Conservation (phyloP, 2,888 invertebrate species). For the Meta bourneti region DNA sequence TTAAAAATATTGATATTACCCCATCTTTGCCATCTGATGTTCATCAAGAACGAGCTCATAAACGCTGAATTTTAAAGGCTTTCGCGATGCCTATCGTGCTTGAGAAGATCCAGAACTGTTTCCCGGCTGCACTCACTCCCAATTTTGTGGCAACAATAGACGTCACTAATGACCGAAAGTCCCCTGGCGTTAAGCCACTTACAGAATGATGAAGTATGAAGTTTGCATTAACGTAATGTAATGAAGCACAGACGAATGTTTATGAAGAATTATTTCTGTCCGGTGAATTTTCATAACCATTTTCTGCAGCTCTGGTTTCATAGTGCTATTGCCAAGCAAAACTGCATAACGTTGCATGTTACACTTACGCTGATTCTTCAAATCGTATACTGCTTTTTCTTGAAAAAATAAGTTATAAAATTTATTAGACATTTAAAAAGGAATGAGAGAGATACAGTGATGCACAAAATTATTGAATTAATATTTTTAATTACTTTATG, state of each 20-base stretch:
- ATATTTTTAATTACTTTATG: too few species aligned
- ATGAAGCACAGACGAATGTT: background rate
- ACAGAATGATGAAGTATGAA: conserved; percentile 8
- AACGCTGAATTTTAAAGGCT: conserved; percentile 8
- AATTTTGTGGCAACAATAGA: background rate
- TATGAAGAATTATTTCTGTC: conserved; percentile 24
- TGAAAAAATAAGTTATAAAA: too few species aligned
- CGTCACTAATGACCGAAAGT: background rate
- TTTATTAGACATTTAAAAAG: too few species aligned
- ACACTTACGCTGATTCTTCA: too few species aligned
- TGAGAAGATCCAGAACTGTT: conserved; percentile 5
- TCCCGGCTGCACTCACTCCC: background rate
- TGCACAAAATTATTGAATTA: too few species aligned
- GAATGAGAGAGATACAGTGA: too few species aligned
- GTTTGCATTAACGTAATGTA: background rate
- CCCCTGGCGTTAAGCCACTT: background rate
- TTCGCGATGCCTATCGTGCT: background rate
- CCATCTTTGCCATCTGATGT: background rate
- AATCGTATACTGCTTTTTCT: too few species aligned
- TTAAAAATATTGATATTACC: too few species aligned
- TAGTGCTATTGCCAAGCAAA: too few species aligned
- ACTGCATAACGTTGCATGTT: too few species aligned
- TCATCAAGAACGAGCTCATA: background rate
- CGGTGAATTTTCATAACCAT: background rate
- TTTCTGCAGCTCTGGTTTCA: too few species aligned